Evolutionary conservation across 1,140 invertebrate species (phyloP).

Genomic region (Trigoniulus corallinus): DNA sequence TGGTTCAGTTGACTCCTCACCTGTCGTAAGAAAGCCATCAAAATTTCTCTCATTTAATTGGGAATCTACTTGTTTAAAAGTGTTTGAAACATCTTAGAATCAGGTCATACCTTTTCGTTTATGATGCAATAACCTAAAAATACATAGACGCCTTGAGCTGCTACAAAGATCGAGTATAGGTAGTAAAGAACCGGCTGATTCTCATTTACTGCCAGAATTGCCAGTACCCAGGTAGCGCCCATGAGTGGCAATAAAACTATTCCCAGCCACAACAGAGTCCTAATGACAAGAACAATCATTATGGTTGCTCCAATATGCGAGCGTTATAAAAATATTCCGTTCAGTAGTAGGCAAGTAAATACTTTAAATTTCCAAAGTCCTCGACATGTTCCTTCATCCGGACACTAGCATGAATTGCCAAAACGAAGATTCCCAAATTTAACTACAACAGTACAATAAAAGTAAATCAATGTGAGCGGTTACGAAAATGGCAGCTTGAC

Average conservation of each 20-base stretch:
- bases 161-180: slow-evolving; percentile 47
- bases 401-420: slow-evolving; percentile 75
- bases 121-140: slow-evolving; percentile 67
- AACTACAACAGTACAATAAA: no score
- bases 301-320: neutral
- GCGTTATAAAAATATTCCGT: neutral
- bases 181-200: slow-evolving; percentile 50
- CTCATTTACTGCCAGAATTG: slow-evolving; percentile 61
- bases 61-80: neutral
- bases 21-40: slow-evolving; percentile 3
- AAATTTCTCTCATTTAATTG: neutral
- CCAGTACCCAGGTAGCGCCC: slow-evolving; percentile 60
- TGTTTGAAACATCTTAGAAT: slow-evolving; percentile 23
- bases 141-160: slow-evolving; percentile 55
- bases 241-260: slow-evolving; percentile 58
- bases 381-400: slow-evolving; percentile 75
- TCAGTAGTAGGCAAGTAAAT: slow-evolving; percentile 9
- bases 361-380: slow-evolving; percentile 75
- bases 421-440: slow-evolving; percentile 53
- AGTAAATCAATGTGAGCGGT: no score
- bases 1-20: slow-evolving; percentile 3
- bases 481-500: no score
- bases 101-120: slow-evolving; percentile 54
- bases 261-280: slow-evolving; percentile 67
- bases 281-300: slow-evolving; percentile 21